Base-by-base conservation (phyloP, 37 sponge, comb jelly and placozoan genomes). In the Theonella swinhoei region DNA sequence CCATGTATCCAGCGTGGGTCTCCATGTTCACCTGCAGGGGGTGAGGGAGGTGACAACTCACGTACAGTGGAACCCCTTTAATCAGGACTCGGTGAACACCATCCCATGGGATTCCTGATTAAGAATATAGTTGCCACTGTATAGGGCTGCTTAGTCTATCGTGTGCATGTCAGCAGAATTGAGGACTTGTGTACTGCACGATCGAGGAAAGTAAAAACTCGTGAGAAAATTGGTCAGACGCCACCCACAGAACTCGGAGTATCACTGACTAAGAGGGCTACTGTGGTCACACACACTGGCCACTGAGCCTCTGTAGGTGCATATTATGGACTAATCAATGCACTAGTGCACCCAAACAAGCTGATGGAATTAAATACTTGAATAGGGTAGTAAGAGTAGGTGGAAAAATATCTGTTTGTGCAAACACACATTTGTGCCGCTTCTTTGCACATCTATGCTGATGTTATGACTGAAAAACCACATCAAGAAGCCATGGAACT, bases 1-100 rank as follows among this genome's bases (percentile, higher is more conserved):
- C 96, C 85, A 91, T 82, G 87, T 92, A 96, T 61, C 96, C 96
- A 35, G 73, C 58, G 70, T 96, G 96, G 4, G 91, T 85, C 69
- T 68, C 64, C 83, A 93, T 79, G 58, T 96, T 79, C 39, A 93
- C 96, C 96, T 96, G 68, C n/a, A n/a, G n/a, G 31, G 40, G 8
- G 32, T 63, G 83, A 1, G 54, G 4, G 47, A 42, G 31, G 68
- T 31, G 42, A 14, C n/a, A n/a, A n/a, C n/a, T n/a, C n/a, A n/a
- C n/a, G n/a, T n/a, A n/a, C n/a, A n/a, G n/a, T n/a, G n/a, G n/a
- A n/a, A n/a, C n/a, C n/a, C n/a, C n/a, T n/a, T n/a, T n/a, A n/a
- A n/a, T n/a, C n/a, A n/a, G n/a, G n/a, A n/a, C n/a, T n/a, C n/a
- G n/a, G n/a, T n/a, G n/a, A n/a, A n/a, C n/a, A n/a, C n/a, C n/a